A percentile compares a stretch with the other conserved stretches of the same genome.
Conservation (phyloP, 2,888 invertebrate species). For the Ischnura elegans region DNA sequence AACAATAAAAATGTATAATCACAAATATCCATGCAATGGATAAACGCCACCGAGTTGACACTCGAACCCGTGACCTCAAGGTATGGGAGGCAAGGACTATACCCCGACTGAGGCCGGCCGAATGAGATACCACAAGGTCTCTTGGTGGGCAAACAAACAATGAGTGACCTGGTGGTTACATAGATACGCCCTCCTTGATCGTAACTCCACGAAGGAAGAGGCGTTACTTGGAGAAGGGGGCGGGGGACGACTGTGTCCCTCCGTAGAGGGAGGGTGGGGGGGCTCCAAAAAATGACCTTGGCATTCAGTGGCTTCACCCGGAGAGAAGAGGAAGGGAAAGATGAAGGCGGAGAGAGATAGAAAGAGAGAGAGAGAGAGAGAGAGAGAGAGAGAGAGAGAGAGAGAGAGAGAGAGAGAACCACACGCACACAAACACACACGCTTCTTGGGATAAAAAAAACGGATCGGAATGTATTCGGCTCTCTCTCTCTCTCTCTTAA, state of each 20-base stretch:
- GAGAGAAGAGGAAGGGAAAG: background rate
- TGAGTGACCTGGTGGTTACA: no score
- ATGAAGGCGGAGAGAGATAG: no score
- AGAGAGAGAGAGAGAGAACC: background rate
- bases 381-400: background rate
- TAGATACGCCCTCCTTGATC: no score
- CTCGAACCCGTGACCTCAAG: no score
- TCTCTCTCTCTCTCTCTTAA: conserved; percentile 40
- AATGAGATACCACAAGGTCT: no score
- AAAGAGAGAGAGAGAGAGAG: background rate
- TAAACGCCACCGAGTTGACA: no score
- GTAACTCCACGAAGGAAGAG: no score
- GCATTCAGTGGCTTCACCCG: conserved; percentile 42
- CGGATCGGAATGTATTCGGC: conserved; percentile 63
- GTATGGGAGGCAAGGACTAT: no score
- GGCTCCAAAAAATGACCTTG: conserved; percentile 38
- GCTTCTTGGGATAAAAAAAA: conserved; percentile 47
- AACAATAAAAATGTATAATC: no score
- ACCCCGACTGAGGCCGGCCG: no score
- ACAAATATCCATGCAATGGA: no score
- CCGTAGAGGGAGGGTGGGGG: background rate
- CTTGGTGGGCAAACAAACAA: no score
- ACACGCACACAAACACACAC: background rate
- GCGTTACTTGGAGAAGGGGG: background rate
- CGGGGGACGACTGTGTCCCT: conserved; percentile 2